Evolutionary conservation across 2,797 vertebrate species (phyloP), one percentile per base, ranked within the genome.

Genomic region (Hippoglossus hippoglossus): DNA sequence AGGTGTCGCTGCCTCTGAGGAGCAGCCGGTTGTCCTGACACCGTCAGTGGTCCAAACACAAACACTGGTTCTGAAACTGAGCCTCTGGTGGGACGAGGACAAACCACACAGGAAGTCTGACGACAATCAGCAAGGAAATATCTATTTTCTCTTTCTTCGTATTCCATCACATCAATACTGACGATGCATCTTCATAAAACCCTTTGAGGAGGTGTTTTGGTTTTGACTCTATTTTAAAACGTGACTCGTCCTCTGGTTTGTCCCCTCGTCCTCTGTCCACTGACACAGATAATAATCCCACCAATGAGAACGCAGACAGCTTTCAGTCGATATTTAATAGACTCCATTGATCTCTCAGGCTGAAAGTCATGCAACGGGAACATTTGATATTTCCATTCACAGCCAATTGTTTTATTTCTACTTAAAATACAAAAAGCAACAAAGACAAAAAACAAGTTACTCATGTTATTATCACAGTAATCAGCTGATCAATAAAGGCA

Each of bases 321-420:
- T 73, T 82, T 75, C 71, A 83, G 59, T 81, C 68, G 15, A 75
- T 75, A 9, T 85, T 76, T 77, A 67, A 78, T 86, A 25, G 52
- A 79, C 80, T 63, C 15, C 51, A 84, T 79, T 64, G 75, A 85
- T 82, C 62, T 47, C 5, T 71, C 77, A 55, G 64, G 46, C 25
- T 2, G 49, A 68, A 64, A 52, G 67, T 68, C 59, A 67, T 61
- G 67, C 31, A 11, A 6, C 44, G 64, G 58, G 65, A 69, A 77
- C 61, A 59, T 71, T 67, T 76, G 25, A 74, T 73, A 13, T 59
- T 66, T 70, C 26, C 12, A 41, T 59, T 52, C 52, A 39, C 56
- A 22, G 28, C 44, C 26, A 5, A 5, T 55, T 46, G 54, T 52
- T 65, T 44, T 69, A 19, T 28, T 21, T 50, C 18, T 19, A 15